phyloP scores from a whole-genome alignment of 2,888 invertebrate species.

The Agelastica alni region DNA sequence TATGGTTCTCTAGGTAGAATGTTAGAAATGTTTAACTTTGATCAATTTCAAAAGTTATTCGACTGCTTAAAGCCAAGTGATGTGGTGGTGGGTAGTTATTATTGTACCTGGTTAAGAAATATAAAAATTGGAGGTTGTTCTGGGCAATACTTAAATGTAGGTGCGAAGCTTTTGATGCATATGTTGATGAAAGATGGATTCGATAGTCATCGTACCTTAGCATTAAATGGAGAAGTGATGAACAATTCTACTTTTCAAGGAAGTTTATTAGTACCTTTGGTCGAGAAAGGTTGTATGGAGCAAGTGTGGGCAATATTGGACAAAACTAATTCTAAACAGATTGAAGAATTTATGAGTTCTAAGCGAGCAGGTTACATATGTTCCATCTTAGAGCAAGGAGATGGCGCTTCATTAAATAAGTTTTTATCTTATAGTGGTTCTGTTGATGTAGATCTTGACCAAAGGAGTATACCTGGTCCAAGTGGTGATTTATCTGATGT shows the following conservation, averaged over 20 bases:
- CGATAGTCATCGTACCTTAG: slow-evolving; percentile 6
- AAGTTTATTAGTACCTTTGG: slow-evolving; percentile 6
- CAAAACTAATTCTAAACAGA: slow-evolving; percentile 2
- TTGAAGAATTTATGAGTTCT: slow-evolving; percentile 7
- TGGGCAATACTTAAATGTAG: neutral
- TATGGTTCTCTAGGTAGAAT: neutral
- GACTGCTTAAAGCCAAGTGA: slow-evolving; percentile 2
- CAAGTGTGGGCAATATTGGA: slow-evolving; percentile 4
- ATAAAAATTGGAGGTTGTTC: neutral
- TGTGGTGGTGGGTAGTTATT: neutral
- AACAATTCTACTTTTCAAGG: neutral
- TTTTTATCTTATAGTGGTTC: neutral
- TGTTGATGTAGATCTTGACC: neutral
- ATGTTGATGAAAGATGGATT: slow-evolving; percentile 8
- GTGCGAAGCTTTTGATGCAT: slow-evolving; percentile 5
- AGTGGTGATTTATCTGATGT: neutral
- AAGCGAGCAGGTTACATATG: slow-evolving; percentile 2
- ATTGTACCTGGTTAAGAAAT: neutral
- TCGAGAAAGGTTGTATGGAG: neutral
- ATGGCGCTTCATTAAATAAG: slow-evolving; percentile 4
- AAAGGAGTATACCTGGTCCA: no score
- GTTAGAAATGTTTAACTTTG: neutral
- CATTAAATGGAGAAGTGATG: neutral
- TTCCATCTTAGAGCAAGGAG: slow-evolving; percentile 2
- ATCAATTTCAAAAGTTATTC: slow-evolving; percentile 3